Evolutionary conservation across 2,888 invertebrate species (phyloP).

Genomic region (Nematopogon swammerdamellus): DNA sequence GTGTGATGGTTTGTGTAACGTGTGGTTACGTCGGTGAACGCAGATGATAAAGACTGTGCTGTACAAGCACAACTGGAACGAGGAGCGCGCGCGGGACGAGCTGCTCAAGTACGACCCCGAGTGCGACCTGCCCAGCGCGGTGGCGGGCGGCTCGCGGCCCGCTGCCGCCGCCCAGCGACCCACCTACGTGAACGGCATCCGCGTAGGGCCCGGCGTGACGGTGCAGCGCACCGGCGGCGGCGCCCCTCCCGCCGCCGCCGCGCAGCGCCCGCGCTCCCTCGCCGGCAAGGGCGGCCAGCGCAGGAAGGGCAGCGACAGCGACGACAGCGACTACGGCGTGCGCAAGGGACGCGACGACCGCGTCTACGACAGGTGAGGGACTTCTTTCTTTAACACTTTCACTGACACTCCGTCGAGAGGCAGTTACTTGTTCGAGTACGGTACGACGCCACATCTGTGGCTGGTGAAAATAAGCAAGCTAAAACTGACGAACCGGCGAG

Average conservation of each 20-base stretch:
- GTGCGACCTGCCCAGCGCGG: constrained; percentile 20
- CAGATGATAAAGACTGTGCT: constrained; percentile 54
- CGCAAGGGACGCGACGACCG: constrained; percentile 59
- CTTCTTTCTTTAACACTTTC: not conserved
- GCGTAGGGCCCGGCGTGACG: constrained; percentile 19
- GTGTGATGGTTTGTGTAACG: no score
- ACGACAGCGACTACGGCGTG: constrained; percentile 59
- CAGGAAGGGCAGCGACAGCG: constrained; percentile 52
- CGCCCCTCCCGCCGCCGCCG: not conserved
- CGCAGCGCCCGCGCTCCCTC: constrained; percentile 7
- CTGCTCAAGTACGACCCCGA: constrained; percentile 46
- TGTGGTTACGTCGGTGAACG: no score
- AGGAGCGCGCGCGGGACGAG: constrained; percentile 54
- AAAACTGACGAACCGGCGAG: no score
- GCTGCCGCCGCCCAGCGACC: not conserved
- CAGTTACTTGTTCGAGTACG: no score
- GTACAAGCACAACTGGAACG: constrained; percentile 53
- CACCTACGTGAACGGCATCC: constrained; percentile 7
- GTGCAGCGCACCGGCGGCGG: constrained; percentile 13
- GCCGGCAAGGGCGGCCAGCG: constrained; percentile 38
- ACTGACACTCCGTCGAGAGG: no score
- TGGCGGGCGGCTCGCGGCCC: not conserved
- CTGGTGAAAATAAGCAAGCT: no score
- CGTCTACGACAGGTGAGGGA: constrained; percentile 65
- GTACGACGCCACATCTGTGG: no score